Evolutionary conservation across 2,113 vertebrate genomes (phyloP).

Genomic region (Ciconia boyciana): DNA sequence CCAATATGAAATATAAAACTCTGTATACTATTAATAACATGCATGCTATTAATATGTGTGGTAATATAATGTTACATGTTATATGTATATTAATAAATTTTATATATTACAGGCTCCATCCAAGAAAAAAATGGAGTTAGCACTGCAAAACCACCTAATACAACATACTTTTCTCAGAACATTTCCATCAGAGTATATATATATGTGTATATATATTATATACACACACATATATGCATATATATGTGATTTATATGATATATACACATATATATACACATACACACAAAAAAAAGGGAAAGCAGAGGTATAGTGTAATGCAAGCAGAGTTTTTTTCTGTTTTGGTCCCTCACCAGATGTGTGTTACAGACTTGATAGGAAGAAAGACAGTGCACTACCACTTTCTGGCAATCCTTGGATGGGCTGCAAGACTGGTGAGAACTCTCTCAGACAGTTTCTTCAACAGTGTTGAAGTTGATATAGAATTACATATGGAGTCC

Average conservation of each 20-base stretch:
- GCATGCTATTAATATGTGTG: neutral
- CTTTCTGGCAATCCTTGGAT: neutral
- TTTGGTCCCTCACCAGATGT: neutral
- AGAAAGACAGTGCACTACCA: neutral
- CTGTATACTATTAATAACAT: neutral
- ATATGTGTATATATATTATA: neutral
- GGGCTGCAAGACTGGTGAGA: neutral
- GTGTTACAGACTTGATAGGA: neutral
- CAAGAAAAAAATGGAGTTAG: neutral
- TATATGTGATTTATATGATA: neutral
- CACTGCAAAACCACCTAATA: neutral
- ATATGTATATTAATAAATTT: neutral
- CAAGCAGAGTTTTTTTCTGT: neutral
- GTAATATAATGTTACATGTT: neutral
- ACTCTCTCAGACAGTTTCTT: neutral
- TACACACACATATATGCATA: fast-evolving
- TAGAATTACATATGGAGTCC: neutral
- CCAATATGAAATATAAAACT: neutral
- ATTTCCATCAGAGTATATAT: neutral
- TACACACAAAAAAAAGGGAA: neutral
- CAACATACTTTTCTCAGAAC: neutral
- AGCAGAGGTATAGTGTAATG: neutral
- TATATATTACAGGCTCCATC: neutral
- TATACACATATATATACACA: fast-evolving
- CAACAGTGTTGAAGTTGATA: neutral